A percentile compares a stretch with the other conserved stretches of the same genome.
Evolutionary conservation across 23 tunicate genomes (phyloP).

Genomic region (Halocynthia aurantium): DNA sequence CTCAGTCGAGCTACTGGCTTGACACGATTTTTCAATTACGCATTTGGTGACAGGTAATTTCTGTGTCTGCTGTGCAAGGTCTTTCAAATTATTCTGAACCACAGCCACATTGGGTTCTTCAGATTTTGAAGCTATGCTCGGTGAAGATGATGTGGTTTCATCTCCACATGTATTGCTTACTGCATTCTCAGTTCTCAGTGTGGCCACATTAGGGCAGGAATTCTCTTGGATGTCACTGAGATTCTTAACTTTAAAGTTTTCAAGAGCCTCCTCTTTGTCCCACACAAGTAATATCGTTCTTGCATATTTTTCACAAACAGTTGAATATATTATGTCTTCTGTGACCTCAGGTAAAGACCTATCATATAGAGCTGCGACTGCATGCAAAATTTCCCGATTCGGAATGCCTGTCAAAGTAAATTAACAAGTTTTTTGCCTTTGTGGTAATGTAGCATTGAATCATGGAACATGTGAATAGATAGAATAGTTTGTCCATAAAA

Average conservation of each 20-base stretch:
- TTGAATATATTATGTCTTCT: slow-evolving; percentile 77
- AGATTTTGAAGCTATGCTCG: too few species aligned
- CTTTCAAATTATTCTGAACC: too few species aligned
- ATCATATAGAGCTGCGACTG: slow-evolving; percentile 65
- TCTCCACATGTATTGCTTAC: slow-evolving; percentile 1
- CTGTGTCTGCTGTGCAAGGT: background rate
- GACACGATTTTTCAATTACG: too few species aligned
- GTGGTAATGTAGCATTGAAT: too few species aligned
- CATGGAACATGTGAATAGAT: too few species aligned
- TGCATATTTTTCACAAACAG: slow-evolving; percentile 63
- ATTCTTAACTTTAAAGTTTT: background rate
- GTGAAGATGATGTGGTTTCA: too few species aligned
- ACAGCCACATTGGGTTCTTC: too few species aligned
- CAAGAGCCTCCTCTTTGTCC: slow-evolving; percentile 41
- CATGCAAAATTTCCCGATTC: slow-evolving; percentile 62
- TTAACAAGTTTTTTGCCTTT: too few species aligned
- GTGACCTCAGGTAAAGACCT: slow-evolving; percentile 68
- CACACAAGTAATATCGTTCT: slow-evolving; percentile 49
- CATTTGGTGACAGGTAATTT: background rate
- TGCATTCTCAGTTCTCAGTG: too few species aligned
- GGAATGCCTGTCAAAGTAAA: slow-evolving; percentile 27
- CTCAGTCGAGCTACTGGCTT: too few species aligned
- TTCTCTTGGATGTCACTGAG: too few species aligned
- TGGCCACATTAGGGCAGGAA: background rate
- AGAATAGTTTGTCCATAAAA: too few species aligned